Conservation (phyloP, 2,113 vertebrate genomes). For the Gavia stellata region DNA sequence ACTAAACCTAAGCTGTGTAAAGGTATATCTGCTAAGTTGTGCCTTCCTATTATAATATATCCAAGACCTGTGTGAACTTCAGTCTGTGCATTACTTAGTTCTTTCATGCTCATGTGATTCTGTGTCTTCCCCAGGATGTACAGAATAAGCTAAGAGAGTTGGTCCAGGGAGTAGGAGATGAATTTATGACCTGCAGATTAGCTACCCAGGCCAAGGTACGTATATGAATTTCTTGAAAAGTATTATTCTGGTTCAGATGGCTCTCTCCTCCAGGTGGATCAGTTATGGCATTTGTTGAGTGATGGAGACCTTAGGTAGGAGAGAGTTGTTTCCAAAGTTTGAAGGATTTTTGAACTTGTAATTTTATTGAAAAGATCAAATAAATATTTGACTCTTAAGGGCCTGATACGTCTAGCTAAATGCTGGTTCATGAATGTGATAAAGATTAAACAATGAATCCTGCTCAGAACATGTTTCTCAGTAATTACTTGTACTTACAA, state of each 20-base stretch:
- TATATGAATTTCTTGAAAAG: not conserved
- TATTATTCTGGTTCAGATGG: not conserved
- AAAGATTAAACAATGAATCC: not conserved
- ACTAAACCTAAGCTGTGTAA: not conserved
- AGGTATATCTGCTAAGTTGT: not conserved
- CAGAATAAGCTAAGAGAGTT: conserved; percentile 88
- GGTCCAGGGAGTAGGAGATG: conserved; percentile 87
- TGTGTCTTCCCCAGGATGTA: conserved; percentile 80
- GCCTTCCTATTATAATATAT: not conserved
- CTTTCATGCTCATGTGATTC: not conserved
- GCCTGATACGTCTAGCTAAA: not conserved
- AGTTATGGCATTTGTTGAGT: not conserved
- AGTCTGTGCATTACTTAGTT: not conserved
- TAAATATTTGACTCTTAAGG: not conserved
- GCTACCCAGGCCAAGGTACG: conserved; percentile 91
- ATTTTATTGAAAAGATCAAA: not conserved
- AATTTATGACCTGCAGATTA: conserved; percentile 88
- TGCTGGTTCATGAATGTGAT: not conserved
- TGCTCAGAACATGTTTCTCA: not conserved
- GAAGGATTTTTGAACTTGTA: not conserved
- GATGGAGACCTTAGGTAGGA: not conserved
- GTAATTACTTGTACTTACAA: not conserved
- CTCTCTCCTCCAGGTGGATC: not conserved
- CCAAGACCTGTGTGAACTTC: not conserved
- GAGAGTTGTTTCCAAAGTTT: not conserved